Evolutionary conservation across 64 coral and sea anemone species (phyloP).

Genomic region (Stichodactyla helianthus): DNA sequence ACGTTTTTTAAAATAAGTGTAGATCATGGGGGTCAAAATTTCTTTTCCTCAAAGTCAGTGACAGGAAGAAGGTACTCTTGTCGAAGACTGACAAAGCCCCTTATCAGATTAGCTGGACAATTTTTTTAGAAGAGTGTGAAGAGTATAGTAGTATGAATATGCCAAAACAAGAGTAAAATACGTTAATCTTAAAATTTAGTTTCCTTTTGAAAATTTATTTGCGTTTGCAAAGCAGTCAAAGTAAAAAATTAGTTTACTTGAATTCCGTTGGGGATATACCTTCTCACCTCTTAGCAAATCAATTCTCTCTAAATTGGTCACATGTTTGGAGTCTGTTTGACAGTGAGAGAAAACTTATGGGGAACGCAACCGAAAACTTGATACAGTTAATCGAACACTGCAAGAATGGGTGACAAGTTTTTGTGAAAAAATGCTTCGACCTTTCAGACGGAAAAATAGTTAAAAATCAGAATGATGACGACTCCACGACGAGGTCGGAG

Average conservation of each 20-base stretch:
- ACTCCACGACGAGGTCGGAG: conserved; percentile 45
- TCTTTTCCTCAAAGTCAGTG: too few species aligned
- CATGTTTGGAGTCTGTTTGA: background rate
- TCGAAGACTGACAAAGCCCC: too few species aligned
- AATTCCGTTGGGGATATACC: conserved; percentile 1
- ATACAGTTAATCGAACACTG: background rate
- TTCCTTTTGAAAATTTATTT: background rate
- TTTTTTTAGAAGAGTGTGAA: background rate
- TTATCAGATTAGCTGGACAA: background rate
- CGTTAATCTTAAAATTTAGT: background rate
- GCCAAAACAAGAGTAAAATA: background rate
- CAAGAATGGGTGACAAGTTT: background rate
- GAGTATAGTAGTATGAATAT: background rate
- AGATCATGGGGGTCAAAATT: too few species aligned
- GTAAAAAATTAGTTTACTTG: background rate
- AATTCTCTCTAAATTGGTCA: background rate
- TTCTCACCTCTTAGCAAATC: background rate
- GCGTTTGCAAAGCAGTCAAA: background rate
- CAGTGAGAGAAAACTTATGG: background rate
- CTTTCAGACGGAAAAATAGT: background rate
- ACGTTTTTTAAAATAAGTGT: too few species aligned
- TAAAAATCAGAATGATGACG: background rate
- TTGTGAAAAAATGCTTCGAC: background rate
- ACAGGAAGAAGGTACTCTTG: too few species aligned
- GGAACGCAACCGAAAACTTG: background rate